Percentiles rank a stretch among this genome's conserved stretches.
phyloP scores from a whole-genome alignment of 2,888 invertebrate species.

The Rotaria magnacalcarata region DNA sequence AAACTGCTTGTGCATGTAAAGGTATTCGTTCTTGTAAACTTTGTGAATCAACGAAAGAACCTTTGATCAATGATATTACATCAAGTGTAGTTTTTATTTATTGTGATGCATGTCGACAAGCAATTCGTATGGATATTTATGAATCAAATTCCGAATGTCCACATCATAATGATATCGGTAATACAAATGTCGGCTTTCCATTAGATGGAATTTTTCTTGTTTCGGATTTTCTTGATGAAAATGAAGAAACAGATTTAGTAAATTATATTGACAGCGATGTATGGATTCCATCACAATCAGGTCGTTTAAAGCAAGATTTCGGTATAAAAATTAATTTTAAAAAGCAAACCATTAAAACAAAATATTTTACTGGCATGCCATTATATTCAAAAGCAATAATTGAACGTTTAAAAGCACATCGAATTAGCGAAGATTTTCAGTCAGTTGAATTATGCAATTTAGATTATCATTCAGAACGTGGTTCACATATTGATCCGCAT shows the following conservation, averaged over 20 bases:
- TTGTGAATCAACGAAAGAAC: conserved; percentile 27
- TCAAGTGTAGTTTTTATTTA: conserved; percentile 21
- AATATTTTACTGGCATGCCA: conserved; percentile 78
- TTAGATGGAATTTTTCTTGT: conserved; percentile 39
- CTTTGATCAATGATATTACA: not conserved
- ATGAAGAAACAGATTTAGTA: conserved; percentile 68
- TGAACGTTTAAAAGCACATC: conserved; percentile 67
- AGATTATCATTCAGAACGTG: conserved; percentile 67
- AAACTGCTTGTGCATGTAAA: conserved; percentile 42
- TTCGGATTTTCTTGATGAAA: conserved; percentile 68
- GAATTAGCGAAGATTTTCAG: conserved; percentile 69
- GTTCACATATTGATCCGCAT: conserved; percentile 93
- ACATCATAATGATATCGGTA: not conserved
- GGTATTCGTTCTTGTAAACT: conserved; percentile 39
- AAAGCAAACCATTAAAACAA: conserved; percentile 71
- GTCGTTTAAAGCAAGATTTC: conserved; percentile 90
- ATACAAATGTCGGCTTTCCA: not conserved
- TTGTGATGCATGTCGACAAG: conserved; percentile 39
- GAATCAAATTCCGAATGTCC: conserved; percentile 19
- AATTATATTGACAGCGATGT: conserved; percentile 71
- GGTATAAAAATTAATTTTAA: conserved; percentile 98
- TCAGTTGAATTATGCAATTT: conserved; percentile 91
- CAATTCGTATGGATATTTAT: conserved; percentile 11
- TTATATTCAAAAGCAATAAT: conserved; percentile 73
- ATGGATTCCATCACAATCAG: conserved; percentile 90